Conservation (phyloP, 2,888 invertebrate genomes). For the Athalia rosae region DNA sequence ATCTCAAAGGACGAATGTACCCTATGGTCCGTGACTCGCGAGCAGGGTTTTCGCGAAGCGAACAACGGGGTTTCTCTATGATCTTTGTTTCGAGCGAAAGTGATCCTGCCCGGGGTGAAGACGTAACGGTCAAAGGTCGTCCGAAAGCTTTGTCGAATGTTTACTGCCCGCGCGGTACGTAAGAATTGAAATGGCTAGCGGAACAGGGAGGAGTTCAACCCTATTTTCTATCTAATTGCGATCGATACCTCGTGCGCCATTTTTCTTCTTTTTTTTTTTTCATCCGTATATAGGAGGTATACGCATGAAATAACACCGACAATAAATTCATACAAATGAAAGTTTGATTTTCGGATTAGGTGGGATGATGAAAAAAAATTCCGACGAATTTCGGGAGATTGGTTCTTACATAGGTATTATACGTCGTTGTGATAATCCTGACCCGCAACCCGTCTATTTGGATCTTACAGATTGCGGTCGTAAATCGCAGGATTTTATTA, state of each 20-base stretch:
- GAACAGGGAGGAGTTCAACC: slow-evolving; percentile 9
- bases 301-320: slow-evolving; percentile 22
- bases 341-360: no score
- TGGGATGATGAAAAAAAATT: no score
- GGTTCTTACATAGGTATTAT: no score
- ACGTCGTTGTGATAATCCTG: neutral
- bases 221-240: slow-evolving; percentile 34
- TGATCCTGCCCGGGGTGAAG: neutral
- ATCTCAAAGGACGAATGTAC: no score
- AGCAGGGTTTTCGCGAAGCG: no score
- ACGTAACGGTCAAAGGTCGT: slow-evolving; percentile 38
- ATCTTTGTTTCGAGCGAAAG: no score
- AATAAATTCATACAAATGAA: neutral
- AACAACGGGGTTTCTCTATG: no score
- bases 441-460: neutral
- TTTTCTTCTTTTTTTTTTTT: slow-evolving; percentile 1
- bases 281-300: neutral
- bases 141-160: slow-evolving; percentile 30
- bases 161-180: neutral
- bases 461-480: slow-evolving; percentile 12
- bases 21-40: no score
- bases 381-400: no score
- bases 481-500: slow-evolving; percentile 10
- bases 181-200: no score
- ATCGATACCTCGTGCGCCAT: neutral